These are phyloP conservation scores for Diploscapter pachys DNA, from an alignment of 1,140 invertebrate genomes.

Conservation along the genomic window DNA sequence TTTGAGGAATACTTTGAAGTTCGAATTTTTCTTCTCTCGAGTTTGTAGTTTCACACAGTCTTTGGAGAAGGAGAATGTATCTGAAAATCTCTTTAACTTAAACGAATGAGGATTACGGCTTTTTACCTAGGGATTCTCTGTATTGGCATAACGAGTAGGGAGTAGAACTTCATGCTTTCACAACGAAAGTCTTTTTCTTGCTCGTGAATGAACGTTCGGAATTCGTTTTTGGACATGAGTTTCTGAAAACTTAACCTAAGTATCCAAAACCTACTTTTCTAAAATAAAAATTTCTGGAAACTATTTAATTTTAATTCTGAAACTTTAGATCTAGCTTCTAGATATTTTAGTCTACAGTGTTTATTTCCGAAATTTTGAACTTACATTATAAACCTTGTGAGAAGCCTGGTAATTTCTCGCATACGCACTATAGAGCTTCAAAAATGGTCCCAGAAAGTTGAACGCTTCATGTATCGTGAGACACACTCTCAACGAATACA, in stretches of 20 bases:
- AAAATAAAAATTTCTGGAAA: no score
- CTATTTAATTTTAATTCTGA: no score
- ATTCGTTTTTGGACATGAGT: neutral
- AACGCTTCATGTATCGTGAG: conserved; percentile 6
- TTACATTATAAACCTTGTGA: conserved; percentile 16
- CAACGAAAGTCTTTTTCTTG: conserved; percentile 8
- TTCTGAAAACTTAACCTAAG: neutral
- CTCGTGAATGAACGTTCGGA: neutral
- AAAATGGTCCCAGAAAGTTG: neutral
- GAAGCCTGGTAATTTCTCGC: conserved; percentile 20
- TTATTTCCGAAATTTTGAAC: no score
- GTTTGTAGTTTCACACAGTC: conserved; percentile 12
- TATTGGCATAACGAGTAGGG: conserved; percentile 28
- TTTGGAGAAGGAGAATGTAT: conserved; percentile 6
- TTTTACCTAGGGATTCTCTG: conserved; percentile 24
- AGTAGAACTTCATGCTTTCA: conserved; percentile 9
- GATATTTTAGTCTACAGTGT: no score
- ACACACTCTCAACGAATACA: neutral
- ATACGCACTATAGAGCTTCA: neutral
- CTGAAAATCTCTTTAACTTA: neutral
- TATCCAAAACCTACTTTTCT: neutral
- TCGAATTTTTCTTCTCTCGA: neutral
- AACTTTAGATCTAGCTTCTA: no score
- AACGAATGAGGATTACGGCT: neutral
- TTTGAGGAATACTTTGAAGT: neutral